Base-by-base conservation (phyloP, 2,888 invertebrate species). In the Melangyna quadrimaculata region DNA sequence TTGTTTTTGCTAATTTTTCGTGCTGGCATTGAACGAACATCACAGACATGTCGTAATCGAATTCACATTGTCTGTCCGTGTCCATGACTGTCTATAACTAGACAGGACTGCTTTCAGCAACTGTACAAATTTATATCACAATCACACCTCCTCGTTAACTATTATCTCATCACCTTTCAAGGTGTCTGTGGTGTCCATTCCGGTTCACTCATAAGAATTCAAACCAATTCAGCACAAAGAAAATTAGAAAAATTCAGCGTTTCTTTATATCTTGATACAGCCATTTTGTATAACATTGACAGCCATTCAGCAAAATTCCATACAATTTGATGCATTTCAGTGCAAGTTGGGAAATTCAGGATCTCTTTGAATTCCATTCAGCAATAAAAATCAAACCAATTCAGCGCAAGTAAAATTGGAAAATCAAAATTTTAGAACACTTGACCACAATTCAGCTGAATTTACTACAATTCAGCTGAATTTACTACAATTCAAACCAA, bases 31-130 rank as follows among this genome's bases (percentile, higher is more conserved):
- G 37, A 22, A 35, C 51, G 70, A 29, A 59, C 45, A 51, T 77
- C 17, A 35, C 51, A 77, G 37, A 59, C 45, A 51, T 77, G 19
- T 51, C 19, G 59, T 70, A 77, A 70, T 61, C 77, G 29, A 77
- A 70, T 77, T 77, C 22, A n/a, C 51, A 35, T 37, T 24, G 51
- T 24, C 51, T 48, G 24, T 51, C 14, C 51, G 17, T 40, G n/a
- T 17, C 3, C 14, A 10, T 6, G n/a, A n/a, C n/a, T 45, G 45
- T 37, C 27, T 48, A 12, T 22, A 14, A 32, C 55, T 17, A 32
- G 55, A 32, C 32, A 57, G 22, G 19, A 19, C 5, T 35, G 12
- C 6, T 32, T 19, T 6, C 12, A 29, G 17, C 19, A 12, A 12
- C 6, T 7, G 1, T n/a, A n/a, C n/a, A 48, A 48, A 19, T n/a